Evolutionary conservation across 2,113 vertebrate genomes (phyloP).

Genomic region (Serranochromis macrocephalus): DNA sequence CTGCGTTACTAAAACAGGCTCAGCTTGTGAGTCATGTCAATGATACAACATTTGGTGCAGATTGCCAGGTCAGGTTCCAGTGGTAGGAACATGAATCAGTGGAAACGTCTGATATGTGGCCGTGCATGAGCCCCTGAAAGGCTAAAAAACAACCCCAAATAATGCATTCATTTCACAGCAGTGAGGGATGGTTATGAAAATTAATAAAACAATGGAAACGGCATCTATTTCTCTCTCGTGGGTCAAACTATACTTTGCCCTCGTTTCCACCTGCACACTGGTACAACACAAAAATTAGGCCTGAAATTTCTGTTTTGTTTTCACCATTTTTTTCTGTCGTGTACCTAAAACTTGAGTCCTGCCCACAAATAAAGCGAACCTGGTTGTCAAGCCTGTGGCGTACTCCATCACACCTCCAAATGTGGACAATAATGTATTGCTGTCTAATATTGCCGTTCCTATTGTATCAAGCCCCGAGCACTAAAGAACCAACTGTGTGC

Average conservation of each 20-base stretch:
- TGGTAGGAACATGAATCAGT: neutral
- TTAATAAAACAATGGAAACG: neutral
- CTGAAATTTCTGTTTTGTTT: neutral
- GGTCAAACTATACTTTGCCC: neutral
- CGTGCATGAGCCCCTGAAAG: rapidly evolving
- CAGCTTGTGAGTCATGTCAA: neutral
- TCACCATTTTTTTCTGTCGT: neutral
- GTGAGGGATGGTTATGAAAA: neutral
- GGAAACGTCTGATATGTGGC: neutral
- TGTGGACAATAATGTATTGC: neutral
- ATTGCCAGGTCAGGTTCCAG: neutral
- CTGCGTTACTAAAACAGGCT: rapidly evolving
- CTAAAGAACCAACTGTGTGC: neutral
- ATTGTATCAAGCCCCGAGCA: neutral
- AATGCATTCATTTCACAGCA: neutral
- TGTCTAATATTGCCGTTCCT: neutral
- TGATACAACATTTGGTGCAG: neutral
- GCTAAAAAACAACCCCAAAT: neutral
- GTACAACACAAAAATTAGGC: neutral
- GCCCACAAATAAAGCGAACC: neutral
- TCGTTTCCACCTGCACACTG: neutral
- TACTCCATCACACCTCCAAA: neutral
- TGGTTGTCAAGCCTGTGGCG: neutral
- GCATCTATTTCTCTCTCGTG: neutral
- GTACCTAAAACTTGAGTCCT: neutral